Evolutionary conservation across 1,140 invertebrate genomes (phyloP), one percentile per base, ranked within the genome.

Genomic region (Bradysia coprophila): DNA sequence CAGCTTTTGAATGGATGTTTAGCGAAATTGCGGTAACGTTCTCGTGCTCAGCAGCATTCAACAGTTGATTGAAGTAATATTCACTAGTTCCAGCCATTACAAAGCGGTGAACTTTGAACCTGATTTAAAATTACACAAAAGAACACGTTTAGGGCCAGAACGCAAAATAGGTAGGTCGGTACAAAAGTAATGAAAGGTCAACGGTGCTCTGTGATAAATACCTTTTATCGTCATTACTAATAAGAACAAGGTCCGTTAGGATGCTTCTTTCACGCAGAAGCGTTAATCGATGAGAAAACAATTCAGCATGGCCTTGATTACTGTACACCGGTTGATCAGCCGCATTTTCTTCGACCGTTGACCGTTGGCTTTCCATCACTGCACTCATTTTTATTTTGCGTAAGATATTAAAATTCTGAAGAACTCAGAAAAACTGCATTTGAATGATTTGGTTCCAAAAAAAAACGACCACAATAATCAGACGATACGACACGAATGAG

Each of bases 341-440:
- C 31, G 34, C 21, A 42, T 19, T 32, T 31, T 42, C 41, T 11
- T 31, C 41, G 24, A 42, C n/a, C n/a, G n/a, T n/a, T n/a, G n/a
- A n/a, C n/a, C n/a, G n/a, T n/a, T n/a, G n/a, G n/a, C n/a, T n/a
- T n/a, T n/a, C n/a, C n/a, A n/a, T n/a, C n/a, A n/a, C n/a, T n/a
- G n/a, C n/a, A n/a, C n/a, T n/a, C n/a, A n/a, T n/a, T n/a, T n/a
- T n/a, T n/a, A n/a, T n/a, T n/a, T n/a, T n/a, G n/a, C n/a, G n/a
- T n/a, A n/a, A n/a, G n/a, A n/a, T n/a, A n/a, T n/a, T n/a, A n/a
- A n/a, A n/a, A n/a, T n/a, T n/a, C n/a, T n/a, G n/a, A n/a, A n/a
- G n/a, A n/a, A n/a, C n/a, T n/a, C n/a, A n/a, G n/a, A n/a, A n/a
- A n/a, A n/a, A n/a, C n/a, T n/a, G n/a, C n/a, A n/a, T n/a, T n/a